Percentiles rank a stretch among this genome's conserved stretches.
Conservation (phyloP, 2,888 invertebrate genomes). For the Meta bourneti region DNA sequence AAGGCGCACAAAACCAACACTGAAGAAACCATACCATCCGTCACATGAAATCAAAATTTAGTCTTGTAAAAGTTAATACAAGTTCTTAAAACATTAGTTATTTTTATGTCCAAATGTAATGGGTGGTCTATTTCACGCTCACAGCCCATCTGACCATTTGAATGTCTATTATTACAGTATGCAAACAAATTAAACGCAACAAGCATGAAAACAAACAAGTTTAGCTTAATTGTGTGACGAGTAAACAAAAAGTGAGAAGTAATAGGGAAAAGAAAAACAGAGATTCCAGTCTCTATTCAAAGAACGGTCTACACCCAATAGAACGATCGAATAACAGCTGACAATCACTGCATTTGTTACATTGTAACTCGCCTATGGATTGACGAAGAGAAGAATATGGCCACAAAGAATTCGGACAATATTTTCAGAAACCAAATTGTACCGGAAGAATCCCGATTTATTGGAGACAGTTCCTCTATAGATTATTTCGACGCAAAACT, state of each 20-base stretch:
- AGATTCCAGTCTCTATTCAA: not conserved
- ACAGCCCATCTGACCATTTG: too few relatives aligned
- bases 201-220: too few relatives aligned
- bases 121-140: too few relatives aligned
- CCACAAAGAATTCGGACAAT: constrained; percentile 1
- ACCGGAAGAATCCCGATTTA: not conserved
- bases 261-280: not conserved
- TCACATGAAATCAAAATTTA: too few relatives aligned
- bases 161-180: too few relatives aligned
- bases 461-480: not conserved
- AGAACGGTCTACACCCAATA: not conserved
- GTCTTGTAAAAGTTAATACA: too few relatives aligned
- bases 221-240: too few relatives aligned
- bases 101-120: too few relatives aligned
- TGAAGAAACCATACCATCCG: too few relatives aligned
- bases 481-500: not conserved
- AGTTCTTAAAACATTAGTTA: too few relatives aligned
- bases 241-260: not conserved
- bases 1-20: too few relatives aligned
- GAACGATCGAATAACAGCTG: not conserved
- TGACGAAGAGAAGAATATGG: not conserved
- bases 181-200: too few relatives aligned
- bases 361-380: not conserved
- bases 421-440: not conserved
- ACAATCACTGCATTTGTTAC: constrained; percentile 1